Conservation (phyloP, 2,888 invertebrate genomes). For the Cerastis leucographa region DNA sequence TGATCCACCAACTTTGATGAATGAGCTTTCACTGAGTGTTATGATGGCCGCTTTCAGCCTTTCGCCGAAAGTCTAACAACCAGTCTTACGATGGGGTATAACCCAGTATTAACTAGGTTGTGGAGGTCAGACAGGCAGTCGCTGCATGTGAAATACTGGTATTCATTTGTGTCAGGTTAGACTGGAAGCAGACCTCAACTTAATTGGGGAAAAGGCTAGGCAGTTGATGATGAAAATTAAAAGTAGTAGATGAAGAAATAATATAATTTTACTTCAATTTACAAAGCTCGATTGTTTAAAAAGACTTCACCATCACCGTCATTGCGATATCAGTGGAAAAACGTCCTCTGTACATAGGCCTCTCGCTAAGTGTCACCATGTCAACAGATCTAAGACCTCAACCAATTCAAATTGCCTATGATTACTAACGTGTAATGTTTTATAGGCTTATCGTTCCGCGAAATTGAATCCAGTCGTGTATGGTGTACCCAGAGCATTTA, state of each 20-base stretch:
- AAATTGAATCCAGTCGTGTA: neutral
- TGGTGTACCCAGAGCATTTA: slow-evolving; percentile 13
- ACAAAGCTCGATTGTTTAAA: neutral
- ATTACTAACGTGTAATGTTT: slow-evolving; percentile 38
- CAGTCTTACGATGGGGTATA: too few species aligned
- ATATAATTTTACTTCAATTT: slow-evolving; percentile 1
- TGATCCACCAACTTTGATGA: neutral
- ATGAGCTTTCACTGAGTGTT: neutral
- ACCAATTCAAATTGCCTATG: slow-evolving; percentile 52
- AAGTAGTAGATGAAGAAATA: neutral
- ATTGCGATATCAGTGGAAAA: neutral
- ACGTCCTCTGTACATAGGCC: neutral
- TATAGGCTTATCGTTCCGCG: slow-evolving; percentile 37
- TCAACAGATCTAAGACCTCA: slow-evolving; percentile 1
- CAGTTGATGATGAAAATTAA: too few species aligned
- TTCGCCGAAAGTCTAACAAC: too few species aligned
- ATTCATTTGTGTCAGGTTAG: too few species aligned
- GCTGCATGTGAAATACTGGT: too few species aligned
- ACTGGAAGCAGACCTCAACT: too few species aligned
- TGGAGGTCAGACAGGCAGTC: too few species aligned
- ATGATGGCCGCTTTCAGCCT: neutral
- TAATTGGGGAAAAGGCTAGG: too few species aligned
- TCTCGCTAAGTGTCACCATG: neutral
- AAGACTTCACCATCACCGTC: neutral
- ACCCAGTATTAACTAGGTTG: too few species aligned